Evolutionary conservation across 1,140 invertebrate genomes (phyloP), one percentile per base, ranked within the genome.

Genomic region (Coenobita brevimanus): DNA sequence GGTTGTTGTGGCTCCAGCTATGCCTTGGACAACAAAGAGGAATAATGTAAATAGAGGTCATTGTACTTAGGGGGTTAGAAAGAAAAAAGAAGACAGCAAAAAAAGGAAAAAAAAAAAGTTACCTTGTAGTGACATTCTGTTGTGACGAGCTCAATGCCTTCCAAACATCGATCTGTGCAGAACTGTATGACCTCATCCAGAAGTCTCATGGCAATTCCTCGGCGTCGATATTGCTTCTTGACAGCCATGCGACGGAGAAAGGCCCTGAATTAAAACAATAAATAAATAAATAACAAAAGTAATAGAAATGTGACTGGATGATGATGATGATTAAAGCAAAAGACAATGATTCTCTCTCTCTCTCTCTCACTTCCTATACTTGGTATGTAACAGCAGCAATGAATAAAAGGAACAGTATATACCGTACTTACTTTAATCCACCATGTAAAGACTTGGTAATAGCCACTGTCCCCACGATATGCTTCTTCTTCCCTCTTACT

Each of bases 191-290:
- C 93, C 57, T 92, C 91, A 81, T 93, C 93, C 4, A 94, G 79
- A 15, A 94, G 90, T 33, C 91, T 91, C 0, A 92, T 91, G 2
- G 92, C 94, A 88, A 94, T 92, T 67, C 93, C 93, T 89, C 93
- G 93, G 27, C 92, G 91, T 54, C 92, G 91, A 91, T 94, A 94
- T 69, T 91, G 75, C 67, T 92, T 89, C 15, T 92, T 91, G 17
- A 94, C 94, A 50, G 92, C 93, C 67, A 94, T 91, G 76, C 93
- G 92, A 43, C 93, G 92, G 13, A 94, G 92, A 93, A 94, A 94
- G 2, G 94, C 94, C 71, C 92, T 93, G 87, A 92, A 92, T n/a
- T n/a, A n/a, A n/a, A n/a, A n/a, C n/a, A 50, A 6, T 50, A 50
- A 50, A 50, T 17, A 57, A n/a, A 78, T 17, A 78, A 46, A 78